Percentiles rank a stretch among this genome's conserved stretches.
phyloP scores from a whole-genome alignment of 2,888 invertebrate genomes.

The Idaea dimidiata region DNA sequence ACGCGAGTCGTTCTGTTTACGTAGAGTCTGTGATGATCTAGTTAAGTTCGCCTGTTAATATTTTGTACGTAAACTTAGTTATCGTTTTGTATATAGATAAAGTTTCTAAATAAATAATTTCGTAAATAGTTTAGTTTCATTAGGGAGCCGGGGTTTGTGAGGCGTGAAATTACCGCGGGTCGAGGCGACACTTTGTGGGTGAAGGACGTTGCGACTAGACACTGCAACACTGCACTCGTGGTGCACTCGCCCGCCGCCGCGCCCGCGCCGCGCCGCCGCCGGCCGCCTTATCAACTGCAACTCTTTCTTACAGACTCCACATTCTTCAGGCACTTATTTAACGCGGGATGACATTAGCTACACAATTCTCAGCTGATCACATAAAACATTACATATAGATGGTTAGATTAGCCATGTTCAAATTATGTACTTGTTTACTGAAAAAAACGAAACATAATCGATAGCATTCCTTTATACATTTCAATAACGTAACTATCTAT shows the following conservation, averaged over 20 bases:
- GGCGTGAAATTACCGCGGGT: slow-evolving; percentile 62
- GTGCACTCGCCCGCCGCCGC: background rate
- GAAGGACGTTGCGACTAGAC: slow-evolving; percentile 52
- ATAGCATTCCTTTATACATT: background rate
- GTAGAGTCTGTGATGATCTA: slow-evolving; percentile 54
- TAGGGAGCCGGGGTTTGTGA: slow-evolving; percentile 47
- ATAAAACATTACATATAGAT: background rate
- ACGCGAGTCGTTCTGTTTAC: slow-evolving; percentile 7
- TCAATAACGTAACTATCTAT: too few relatives aligned
- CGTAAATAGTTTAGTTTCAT: slow-evolving; percentile 66
- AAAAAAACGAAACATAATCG: background rate
- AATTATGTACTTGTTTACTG: background rate
- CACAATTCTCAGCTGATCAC: background rate
- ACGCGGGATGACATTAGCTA: too few relatives aligned
- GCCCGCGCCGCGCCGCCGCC: background rate
- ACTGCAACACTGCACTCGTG: background rate
- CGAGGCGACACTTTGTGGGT: slow-evolving; percentile 51
- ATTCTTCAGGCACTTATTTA: background rate
- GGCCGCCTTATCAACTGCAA: background rate
- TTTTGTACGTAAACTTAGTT: slow-evolving; percentile 65
- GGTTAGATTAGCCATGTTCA: background rate
- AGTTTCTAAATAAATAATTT: slow-evolving; percentile 77
- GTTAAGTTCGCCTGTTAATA: slow-evolving; percentile 53
- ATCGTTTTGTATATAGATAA: slow-evolving; percentile 56
- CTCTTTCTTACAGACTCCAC: background rate